These are phyloP conservation scores for Temnothorax unifasciatus DNA, from an alignment of 2,888 invertebrate species.

Conservation along the genomic window DNA sequence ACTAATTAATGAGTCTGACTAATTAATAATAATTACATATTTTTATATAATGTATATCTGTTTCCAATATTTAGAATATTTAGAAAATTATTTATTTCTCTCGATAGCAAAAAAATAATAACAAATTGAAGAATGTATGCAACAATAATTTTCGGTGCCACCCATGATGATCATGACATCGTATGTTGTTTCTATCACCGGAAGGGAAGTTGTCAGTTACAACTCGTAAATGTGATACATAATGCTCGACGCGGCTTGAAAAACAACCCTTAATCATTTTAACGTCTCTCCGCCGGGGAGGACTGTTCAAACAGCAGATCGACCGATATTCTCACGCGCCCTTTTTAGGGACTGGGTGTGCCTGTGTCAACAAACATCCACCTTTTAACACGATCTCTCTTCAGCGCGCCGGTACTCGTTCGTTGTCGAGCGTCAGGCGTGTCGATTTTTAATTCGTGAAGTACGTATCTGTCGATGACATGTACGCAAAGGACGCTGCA, in stretches of 20 bases:
- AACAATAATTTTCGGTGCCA: slow-evolving; percentile 22
- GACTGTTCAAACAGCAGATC: slow-evolving; percentile 70
- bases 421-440: slow-evolving; percentile 28
- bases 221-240: slow-evolving; percentile 14
- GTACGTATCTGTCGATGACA: slow-evolving; percentile 30
- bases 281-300: slow-evolving; percentile 38
- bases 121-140: not conserved
- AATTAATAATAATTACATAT: not conserved
- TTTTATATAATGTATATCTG: not conserved
- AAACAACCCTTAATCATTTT: slow-evolving; percentile 74
- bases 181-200: slow-evolving; percentile 16
- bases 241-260: slow-evolving; percentile 50
- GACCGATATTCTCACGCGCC: slow-evolving; percentile 55
- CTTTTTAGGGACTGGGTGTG: slow-evolving; percentile 40
- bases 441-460: slow-evolving; percentile 37
- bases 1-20: not conserved
- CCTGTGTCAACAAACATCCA: slow-evolving; percentile 49
- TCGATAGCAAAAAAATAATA: not conserved
- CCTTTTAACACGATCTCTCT: slow-evolving; percentile 36
- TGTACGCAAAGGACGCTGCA: slow-evolving; percentile 12
- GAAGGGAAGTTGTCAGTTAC: slow-evolving; percentile 43
- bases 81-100: not conserved
- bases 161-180: slow-evolving; percentile 5
- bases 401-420: not conserved
- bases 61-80: not conserved